These are phyloP conservation scores for Cosmia pyralina DNA, from an alignment of 2,888 invertebrate species.

Conservation along the genomic window DNA sequence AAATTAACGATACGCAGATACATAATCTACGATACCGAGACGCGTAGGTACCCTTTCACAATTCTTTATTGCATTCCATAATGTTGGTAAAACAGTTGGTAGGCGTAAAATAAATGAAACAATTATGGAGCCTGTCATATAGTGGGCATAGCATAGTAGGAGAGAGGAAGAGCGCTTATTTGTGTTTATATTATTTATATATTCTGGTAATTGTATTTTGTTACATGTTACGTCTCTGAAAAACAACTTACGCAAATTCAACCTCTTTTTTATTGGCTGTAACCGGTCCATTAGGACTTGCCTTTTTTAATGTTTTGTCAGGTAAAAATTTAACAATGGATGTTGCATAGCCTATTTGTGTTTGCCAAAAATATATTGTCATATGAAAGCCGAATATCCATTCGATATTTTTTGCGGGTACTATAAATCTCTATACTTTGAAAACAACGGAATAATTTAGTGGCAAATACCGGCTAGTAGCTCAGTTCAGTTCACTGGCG, in stretches of 20 bases:
- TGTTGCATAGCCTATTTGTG: slow-evolving; percentile 12
- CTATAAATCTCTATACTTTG: slow-evolving; percentile 21
- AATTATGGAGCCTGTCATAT: background rate
- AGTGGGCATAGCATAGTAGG: background rate
- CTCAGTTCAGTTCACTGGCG: slow-evolving; percentile 58
- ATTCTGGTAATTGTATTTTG: background rate
- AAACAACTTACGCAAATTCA: slow-evolving; percentile 39
- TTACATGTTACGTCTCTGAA: slow-evolving; percentile 27
- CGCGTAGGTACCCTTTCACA: slow-evolving; percentile 1
- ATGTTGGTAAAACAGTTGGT: background rate
- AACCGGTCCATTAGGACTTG: slow-evolving; percentile 54
- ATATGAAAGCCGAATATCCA: slow-evolving; percentile 18
- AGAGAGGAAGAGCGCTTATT: background rate
- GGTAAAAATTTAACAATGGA: slow-evolving; percentile 37
- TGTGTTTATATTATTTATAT: too few relatives aligned
- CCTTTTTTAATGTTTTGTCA: slow-evolving; percentile 39
- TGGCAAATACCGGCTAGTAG: slow-evolving; percentile 29
- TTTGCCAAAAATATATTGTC: slow-evolving; percentile 39
- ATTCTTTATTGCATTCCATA: background rate
- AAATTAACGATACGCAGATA: slow-evolving; percentile 10
- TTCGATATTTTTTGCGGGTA: slow-evolving; percentile 20
- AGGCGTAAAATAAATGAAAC: background rate
- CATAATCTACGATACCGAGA: slow-evolving; percentile 20
- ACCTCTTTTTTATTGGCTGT: slow-evolving; percentile 49
- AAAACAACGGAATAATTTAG: slow-evolving; percentile 49